A percentile compares a stretch with the other conserved stretches of the same genome.
Evolutionary conservation across 2,113 vertebrate genomes (phyloP).

Genomic region (Melanostigma gelatinosum): DNA sequence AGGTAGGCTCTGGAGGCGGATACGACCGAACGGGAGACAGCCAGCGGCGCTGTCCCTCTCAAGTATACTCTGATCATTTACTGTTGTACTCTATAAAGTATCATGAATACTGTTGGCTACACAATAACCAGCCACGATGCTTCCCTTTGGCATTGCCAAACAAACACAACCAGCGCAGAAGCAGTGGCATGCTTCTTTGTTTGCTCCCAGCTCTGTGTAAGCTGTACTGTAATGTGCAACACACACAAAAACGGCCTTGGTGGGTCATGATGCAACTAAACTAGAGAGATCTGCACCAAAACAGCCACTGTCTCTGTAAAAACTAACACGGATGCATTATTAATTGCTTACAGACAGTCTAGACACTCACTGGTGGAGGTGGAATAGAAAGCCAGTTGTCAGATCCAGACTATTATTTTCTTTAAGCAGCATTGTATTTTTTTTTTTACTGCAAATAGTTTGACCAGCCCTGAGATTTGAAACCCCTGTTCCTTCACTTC

Average conservation of each 20-base stretch:
- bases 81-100: not conserved
- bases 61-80: not conserved
- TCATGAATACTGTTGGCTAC: not conserved
- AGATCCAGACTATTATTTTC: conserved; percentile 1
- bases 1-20: conserved; percentile 79
- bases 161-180: conserved; percentile 44
- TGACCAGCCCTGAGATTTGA: not conserved
- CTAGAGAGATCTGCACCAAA: conserved; percentile 34
- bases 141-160: conserved; percentile 23
- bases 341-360: conserved; percentile 34
- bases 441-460: not conserved
- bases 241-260: not conserved
- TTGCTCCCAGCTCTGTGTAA: conserved; percentile 55
- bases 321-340: conserved; percentile 31
- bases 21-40: conserved; percentile 1
- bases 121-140: not conserved
- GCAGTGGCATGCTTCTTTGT: conserved; percentile 78
- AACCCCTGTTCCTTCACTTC: not conserved
- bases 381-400: conserved; percentile 4
- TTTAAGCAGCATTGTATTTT: not conserved
- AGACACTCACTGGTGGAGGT: conserved; percentile 26
- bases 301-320: not conserved
- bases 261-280: conserved; percentile 31
- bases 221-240: conserved; percentile 43
- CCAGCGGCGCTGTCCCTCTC: not conserved